Conservation (phyloP, 2,797 vertebrate genomes). For the Oryzias sinensis region DNA sequence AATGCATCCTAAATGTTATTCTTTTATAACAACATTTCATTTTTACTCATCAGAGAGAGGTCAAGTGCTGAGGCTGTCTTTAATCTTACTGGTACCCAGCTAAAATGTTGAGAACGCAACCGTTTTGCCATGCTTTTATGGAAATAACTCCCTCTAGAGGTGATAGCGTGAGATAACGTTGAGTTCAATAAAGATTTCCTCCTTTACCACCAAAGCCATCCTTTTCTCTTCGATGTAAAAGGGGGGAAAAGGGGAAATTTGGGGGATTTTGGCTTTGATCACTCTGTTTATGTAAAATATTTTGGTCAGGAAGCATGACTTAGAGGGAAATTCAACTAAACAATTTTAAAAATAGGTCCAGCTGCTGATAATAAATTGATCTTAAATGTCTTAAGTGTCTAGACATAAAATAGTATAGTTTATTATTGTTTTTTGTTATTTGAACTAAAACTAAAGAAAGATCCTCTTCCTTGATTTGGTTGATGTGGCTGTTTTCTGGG, state of each 20-base stretch:
- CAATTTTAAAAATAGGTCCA: too few species aligned
- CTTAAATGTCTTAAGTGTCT: too few species aligned
- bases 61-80: constrained; percentile 35
- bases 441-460: too few species aligned
- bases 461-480: too few species aligned
- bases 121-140: constrained; percentile 55
- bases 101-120: constrained; percentile 10
- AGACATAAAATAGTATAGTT: too few species aligned
- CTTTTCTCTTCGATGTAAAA: background rate
- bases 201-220: background rate
- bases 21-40: constrained; percentile 14
- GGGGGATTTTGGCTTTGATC: too few species aligned
- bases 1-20: constrained; percentile 8
- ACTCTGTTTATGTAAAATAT: too few species aligned
- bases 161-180: constrained; percentile 34
- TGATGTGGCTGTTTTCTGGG: too few species aligned
- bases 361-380: too few species aligned
- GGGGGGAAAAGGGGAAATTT: background rate
- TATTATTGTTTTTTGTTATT: too few species aligned
- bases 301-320: too few species aligned
- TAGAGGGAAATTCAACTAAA: too few species aligned
- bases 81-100: constrained; percentile 8
- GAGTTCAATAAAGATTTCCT: constrained; percentile 4
- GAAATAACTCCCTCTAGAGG: constrained; percentile 74
- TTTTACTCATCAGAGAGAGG: constrained; percentile 19